A percentile compares a stretch with the other conserved stretches of the same genome.
phyloP scores from a whole-genome alignment of 2,888 invertebrate genomes.

The Tanytarsus gracilentus region DNA sequence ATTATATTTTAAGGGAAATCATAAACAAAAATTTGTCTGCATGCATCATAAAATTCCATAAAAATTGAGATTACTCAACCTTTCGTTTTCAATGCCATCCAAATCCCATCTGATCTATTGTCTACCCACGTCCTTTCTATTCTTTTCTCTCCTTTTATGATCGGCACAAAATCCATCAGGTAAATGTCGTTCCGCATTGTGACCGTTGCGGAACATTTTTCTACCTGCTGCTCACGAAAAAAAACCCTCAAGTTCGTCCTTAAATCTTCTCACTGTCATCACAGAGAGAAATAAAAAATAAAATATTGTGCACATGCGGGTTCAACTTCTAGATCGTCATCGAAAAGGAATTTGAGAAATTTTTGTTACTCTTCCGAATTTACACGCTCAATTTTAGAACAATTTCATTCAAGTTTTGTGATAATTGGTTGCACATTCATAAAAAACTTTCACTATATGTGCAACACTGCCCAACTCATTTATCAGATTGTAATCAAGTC shows the following conservation, averaged over 20 bases:
- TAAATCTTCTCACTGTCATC: conserved; percentile 1
- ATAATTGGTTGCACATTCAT: background rate
- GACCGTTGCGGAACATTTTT: background rate
- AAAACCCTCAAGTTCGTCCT: background rate
- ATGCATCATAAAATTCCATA: conserved; percentile 27
- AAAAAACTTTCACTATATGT: conserved; percentile 1
- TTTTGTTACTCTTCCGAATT: conserved; percentile 2
- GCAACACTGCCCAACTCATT: background rate
- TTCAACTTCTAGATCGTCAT: conserved; percentile 19
- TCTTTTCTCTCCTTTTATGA: background rate
- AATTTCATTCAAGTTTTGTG: background rate
- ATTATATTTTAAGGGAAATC: conserved; percentile 16
- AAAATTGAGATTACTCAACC: conserved; percentile 26
- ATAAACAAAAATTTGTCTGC: conserved; percentile 1
- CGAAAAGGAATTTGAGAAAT: conserved; percentile 13
- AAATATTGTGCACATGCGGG: too few relatives aligned
- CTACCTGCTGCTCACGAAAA: too few relatives aligned
- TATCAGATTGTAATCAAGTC: conserved; percentile 8
- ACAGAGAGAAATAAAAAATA: too few relatives aligned
- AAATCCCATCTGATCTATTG: conserved; percentile 21
- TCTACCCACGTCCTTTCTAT: conserved; percentile 14
- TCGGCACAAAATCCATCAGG: conserved; percentile 11
- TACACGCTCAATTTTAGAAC: background rate
- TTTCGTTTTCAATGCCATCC: background rate
- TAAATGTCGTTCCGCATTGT: background rate